Base-by-base conservation (phyloP, 64 coral and sea anemone genomes). In the Pocillopora damicornis region DNA sequence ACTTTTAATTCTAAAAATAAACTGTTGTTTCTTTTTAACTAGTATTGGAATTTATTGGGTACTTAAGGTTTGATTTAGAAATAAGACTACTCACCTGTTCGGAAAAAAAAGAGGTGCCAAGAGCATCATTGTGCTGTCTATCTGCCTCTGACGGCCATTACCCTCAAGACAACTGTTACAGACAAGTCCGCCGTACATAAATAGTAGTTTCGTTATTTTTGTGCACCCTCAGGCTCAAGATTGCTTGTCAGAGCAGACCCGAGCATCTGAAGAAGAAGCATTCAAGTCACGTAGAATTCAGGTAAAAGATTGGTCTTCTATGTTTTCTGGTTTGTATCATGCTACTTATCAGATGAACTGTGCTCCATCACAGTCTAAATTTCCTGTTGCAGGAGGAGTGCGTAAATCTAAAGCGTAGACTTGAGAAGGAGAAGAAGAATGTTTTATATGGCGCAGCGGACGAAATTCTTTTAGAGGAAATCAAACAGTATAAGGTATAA, bases 371-470 rank as follows among this genome's bases (percentile, higher is more conserved):
- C 16, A 7, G 15, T 23, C 36, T 26, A 62, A 63, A 25, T 36
- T 76, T 23, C 22, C 18, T 58, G 60, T 38, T 68, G 5, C 36
- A 98, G 93, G 96, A 98, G 79, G 96, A 98, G 65, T 95, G 93
- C 58, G 80, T 86, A 36, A 98, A 90, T 87, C 87, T 98, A 6
- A 98, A 90, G 42, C 89, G 96, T 3, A 98, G 88, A 74, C 76
- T 98, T 20, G 96, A 95, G 35, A 98, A 98, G 83, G 93, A 98
- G 67, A 98, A 98, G 77, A 95, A 98, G 60, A 98, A 92, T 73
- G 96, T 95, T 63, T 65, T 98, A 11, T 98, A 98, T 77, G 96
- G 96, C 20, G 93, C 93, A 14, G 96, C 96, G 9, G 96, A 98
- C 56, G 96, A 98, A 64, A 89, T 98, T 73, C 78, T 98, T 9